Evolutionary conservation across 1,140 invertebrate species (phyloP).

Genomic region (Lordiphosa collinella): DNA sequence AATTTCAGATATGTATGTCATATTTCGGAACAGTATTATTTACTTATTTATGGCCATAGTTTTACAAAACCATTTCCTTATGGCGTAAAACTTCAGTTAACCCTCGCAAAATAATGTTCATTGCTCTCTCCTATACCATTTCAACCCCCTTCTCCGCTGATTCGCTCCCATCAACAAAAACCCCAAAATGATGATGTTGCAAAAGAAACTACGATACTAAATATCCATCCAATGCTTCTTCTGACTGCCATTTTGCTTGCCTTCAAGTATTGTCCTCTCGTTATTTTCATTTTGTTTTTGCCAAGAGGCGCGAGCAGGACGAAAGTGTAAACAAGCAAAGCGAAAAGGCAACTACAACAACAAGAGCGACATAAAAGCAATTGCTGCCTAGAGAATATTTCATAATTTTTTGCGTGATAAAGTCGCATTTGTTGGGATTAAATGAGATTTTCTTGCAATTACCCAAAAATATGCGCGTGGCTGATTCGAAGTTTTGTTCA

Average conservation of each 20-base stretch:
- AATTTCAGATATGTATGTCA: no score
- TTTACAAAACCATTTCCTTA: no score
- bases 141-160: conserved; percentile 7
- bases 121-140: conserved; percentile 13
- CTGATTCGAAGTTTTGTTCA: conserved; percentile 37
- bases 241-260: conserved; percentile 60
- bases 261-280: conserved; percentile 28
- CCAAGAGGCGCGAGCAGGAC: conserved; percentile 59
- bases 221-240: conserved; percentile 54
- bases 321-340: conserved; percentile 64
- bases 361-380: conserved; percentile 39
- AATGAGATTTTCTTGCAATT: conserved; percentile 77
- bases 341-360: conserved; percentile 35
- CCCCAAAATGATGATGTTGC: conserved; percentile 67
- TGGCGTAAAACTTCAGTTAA: no score
- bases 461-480: conserved; percentile 36
- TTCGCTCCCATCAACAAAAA: conserved; percentile 13
- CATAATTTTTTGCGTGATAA: conserved; percentile 78
- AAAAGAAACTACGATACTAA: conserved; percentile 71
- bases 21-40: no score
- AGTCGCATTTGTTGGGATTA: conserved; percentile 74
- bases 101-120: conserved; percentile 11
- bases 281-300: conserved; percentile 19
- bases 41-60: no score
- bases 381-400: conserved; percentile 61